These are phyloP conservation scores for Pristionchus japonicus DNA, from an alignment of 2,888 invertebrate genomes.

Conservation along the genomic window DNA sequence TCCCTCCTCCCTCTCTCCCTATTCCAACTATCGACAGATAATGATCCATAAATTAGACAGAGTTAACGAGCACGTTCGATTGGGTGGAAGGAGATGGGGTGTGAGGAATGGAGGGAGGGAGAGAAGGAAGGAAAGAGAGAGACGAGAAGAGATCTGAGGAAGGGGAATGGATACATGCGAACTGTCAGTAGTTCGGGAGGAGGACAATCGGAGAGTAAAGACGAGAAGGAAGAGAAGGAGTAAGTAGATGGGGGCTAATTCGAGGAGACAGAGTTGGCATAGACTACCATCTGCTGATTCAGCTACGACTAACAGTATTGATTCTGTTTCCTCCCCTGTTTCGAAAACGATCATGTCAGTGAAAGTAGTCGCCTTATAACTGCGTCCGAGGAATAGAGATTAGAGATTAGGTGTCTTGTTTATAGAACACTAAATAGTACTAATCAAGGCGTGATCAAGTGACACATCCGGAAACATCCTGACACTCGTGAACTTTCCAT, in stretches of 20 bases:
- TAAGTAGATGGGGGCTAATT: background rate
- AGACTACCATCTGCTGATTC: background rate
- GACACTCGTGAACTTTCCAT: too few relatives aligned
- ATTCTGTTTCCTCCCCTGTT: background rate
- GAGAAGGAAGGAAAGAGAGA: background rate
- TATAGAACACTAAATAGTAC: background rate
- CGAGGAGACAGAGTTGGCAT: background rate
- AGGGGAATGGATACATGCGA: background rate
- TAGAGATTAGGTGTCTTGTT: background rate
- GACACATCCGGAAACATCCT: background rate
- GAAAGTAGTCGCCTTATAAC: background rate
- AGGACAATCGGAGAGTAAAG: background rate
- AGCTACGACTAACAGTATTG: background rate
- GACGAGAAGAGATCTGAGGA: background rate
- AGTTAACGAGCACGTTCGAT: slow-evolving; percentile 16
- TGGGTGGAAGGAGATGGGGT: background rate
- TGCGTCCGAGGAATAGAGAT: background rate
- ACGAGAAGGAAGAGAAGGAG: background rate
- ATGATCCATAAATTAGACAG: slow-evolving; percentile 28
- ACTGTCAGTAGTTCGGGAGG: background rate
- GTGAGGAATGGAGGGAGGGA: background rate
- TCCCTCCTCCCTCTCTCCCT: background rate
- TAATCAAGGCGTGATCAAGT: background rate
- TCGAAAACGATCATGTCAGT: background rate
- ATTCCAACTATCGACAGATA: slow-evolving; percentile 28